Base-by-base conservation (phyloP, 2,888 invertebrate species). In the Plusia festucae region DNA sequence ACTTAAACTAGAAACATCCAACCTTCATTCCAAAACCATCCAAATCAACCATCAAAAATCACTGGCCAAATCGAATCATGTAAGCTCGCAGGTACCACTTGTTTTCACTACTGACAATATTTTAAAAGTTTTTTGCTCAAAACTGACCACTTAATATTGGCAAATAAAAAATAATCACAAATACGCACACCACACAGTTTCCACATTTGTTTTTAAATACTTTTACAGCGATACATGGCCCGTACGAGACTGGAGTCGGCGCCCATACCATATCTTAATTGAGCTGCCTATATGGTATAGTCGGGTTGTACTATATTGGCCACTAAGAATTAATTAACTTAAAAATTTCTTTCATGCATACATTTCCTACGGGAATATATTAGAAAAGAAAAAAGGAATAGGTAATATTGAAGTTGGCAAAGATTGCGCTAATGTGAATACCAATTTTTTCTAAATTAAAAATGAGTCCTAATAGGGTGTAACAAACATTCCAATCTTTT, bases 161-260 rank as follows among this genome's bases (percentile, higher is more conserved):
- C 16, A 7, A 53, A 8, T 27, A 27, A 7, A 8, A 27, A 16
- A 16, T n/a, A n/a, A 8, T 53, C 30, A 53, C 30, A 9, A 52
- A 24, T 15, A 30, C 52, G n/a, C n/a, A n/a, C n/a, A 53, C 6
- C 6, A 27, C 53, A 53, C 27, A 8, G 4, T 51, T 15, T 52
- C n/a, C 27, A 27, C 27, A 5, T 53, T n/a, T 57, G 8, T 34
- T 27, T 49, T 15, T 40, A n/a, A 52, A 58, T 40, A 34, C 54
- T 54, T 54, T 34, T 46, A 24, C 18, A 46, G 16, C n/a, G 54
- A 20, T 34, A 22, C n/a, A 40, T 9, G 8, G 56, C 24, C n/a
- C 15, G 11, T 56, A 13, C 44, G 52, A 46, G 55, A 51, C 65
- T 55, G 63, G 11, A 24, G n/a, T 24, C 24, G n/a, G 55, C 56